Evolutionary conservation across 2,797 vertebrate genomes (phyloP), one percentile per base, ranked within the genome.

Genomic region (Liparis tanakae): DNA sequence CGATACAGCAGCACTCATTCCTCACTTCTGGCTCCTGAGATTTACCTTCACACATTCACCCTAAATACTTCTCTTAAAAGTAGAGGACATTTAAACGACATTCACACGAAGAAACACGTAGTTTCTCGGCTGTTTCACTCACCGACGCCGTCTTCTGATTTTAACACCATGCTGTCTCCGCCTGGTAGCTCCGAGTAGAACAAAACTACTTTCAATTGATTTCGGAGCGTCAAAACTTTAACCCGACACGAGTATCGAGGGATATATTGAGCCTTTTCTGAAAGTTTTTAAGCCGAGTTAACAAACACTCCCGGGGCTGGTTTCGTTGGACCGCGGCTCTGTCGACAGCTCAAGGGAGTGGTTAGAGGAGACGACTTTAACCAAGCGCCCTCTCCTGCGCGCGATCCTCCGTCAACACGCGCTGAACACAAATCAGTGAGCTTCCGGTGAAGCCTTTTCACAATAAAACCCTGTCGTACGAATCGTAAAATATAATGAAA

Each of bases 141-240:
- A 95, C 94, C 94, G 50, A 95, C 93, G 34, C 94, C 94, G 87
- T 95, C 94, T 89, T 95, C 94, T 5, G 94, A 95, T 44, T 95
- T 95, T 41, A 95, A 75, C 91, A 95, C 94, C 94, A 95, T 95
- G 86, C 67, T 91, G 81, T n/a, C 78, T 67, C 41, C 22, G 56
- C 6, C 43, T 43, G 41, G 39, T 25, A 48, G 48, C 13, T 87
- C 76, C 55, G 72, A 57, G 14, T 22, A 69, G 14, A 14, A 51
- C 20, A n/a, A 7, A 51, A 48, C 6, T 2, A 17, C 3, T 90
- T 90, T 78, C 10, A 39, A 30, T 13, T 10, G 37, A 5, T 65
- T 62, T 78, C 56, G 58, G 41, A 63, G 20, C 43, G 76, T 18
- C 34, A 25, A 73, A 81, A 84, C 65, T 80, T 51, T 34, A 17